Conservation (phyloP, 2,797 vertebrate species). For the Coregonus ussuriensis region DNA sequence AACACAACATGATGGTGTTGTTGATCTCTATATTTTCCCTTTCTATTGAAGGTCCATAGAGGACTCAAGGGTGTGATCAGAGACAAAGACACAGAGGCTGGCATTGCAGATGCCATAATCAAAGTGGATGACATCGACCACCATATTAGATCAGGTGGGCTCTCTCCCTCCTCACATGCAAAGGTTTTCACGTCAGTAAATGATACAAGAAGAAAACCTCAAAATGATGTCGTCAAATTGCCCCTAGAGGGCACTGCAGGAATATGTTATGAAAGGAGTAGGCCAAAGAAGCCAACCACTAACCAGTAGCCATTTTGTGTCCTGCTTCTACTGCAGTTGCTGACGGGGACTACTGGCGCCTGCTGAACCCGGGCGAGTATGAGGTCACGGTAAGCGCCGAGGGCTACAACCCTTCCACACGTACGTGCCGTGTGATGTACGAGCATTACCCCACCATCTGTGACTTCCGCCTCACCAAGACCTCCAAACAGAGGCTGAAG, state of each 20-base stretch:
- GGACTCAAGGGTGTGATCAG: constrained; percentile 88
- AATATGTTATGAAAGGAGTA: neutral
- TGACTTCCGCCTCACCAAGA: constrained; percentile 84
- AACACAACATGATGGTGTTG: neutral
- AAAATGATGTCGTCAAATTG: neutral
- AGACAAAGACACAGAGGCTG: constrained; percentile 81
- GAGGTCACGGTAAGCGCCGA: constrained; percentile 81
- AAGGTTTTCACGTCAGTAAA: too few relatives aligned
- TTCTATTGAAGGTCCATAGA: constrained; percentile 76
- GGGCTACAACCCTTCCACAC: constrained; percentile 80
- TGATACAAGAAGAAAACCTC: neutral
- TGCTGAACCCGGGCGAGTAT: constrained; percentile 91
- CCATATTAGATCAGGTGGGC: constrained; percentile 85
- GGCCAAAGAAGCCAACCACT: neutral
- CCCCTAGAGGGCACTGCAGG: neutral
- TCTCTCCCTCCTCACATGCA: too few relatives aligned
- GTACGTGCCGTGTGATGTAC: constrained; percentile 80
- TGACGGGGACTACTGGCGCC: constrained; percentile 92
- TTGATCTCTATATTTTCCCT: constrained; percentile 10
- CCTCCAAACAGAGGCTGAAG: constrained; percentile 74
- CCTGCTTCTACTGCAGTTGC: constrained; percentile 65
- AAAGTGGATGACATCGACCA: constrained; percentile 88
- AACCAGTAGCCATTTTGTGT: neutral
- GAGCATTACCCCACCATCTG: constrained; percentile 83
- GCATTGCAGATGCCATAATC: constrained; percentile 85